A percentile compares a stretch with the other conserved stretches of the same genome.
Conservation (phyloP, 2,113 vertebrate genomes). For the Sminthopsis crassicaudata region DNA sequence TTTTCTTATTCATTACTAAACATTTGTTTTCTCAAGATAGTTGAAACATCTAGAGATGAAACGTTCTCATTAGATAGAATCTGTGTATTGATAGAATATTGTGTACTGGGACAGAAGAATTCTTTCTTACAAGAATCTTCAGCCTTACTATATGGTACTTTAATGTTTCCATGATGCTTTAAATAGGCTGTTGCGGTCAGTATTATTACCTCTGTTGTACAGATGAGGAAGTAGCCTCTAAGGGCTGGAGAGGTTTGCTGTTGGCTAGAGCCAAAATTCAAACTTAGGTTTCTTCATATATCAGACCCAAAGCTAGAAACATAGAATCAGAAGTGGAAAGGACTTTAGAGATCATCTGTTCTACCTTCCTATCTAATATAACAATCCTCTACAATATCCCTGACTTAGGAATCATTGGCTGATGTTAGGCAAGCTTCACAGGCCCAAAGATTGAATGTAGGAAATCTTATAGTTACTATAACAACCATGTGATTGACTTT, state of each 20-base stretch:
- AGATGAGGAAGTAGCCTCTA: not conserved
- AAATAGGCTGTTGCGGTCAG: not conserved
- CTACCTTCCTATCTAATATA: not conserved
- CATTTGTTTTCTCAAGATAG: not conserved
- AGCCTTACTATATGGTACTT: not conserved
- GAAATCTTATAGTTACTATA: not conserved
- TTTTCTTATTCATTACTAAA: not conserved
- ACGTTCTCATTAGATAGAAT: not conserved
- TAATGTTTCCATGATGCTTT: not conserved
- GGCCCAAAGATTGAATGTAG: not conserved
- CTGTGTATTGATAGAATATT: not conserved
- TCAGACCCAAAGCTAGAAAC: not conserved
- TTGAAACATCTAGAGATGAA: not conserved
- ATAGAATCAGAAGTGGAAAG: not conserved
- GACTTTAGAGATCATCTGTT: not conserved
- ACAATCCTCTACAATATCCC: not conserved
- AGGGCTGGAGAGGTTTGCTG: not conserved
- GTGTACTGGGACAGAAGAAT: not conserved
- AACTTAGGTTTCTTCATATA: not conserved
- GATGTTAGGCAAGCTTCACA: not conserved
- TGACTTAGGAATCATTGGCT: not conserved
- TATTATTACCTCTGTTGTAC: not conserved
- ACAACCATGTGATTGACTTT: not conserved
- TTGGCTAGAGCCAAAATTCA: not conserved
- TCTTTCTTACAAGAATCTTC: not conserved